A percentile compares a stretch with the other conserved stretches of the same genome.
phyloP scores from a whole-genome alignment of 2,888 invertebrate genomes.

The Tenthredo livida region DNA sequence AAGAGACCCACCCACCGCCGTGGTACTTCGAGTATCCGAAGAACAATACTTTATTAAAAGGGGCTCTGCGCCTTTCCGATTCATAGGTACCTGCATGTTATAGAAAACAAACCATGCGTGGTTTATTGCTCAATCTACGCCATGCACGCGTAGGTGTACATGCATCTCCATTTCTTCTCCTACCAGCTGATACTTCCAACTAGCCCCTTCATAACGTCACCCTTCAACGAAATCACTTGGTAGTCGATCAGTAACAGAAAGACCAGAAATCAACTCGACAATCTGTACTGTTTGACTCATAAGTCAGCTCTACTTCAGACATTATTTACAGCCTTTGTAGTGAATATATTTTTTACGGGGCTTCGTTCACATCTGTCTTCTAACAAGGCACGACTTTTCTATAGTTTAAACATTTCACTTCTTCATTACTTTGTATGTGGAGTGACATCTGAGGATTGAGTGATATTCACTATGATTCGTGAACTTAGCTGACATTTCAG shows the following conservation, averaged over 20 bases:
- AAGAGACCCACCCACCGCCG: slow-evolving; percentile 31
- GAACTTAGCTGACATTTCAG: background rate
- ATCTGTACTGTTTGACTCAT: background rate
- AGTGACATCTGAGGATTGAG: background rate
- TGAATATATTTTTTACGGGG: background rate
- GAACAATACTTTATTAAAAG: slow-evolving; percentile 62
- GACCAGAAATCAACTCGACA: slow-evolving; percentile 10
- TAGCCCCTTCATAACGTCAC: background rate
- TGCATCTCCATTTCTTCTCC: slow-evolving; percentile 8
- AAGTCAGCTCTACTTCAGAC: background rate
- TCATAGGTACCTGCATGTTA: slow-evolving; percentile 12
- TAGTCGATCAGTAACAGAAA: slow-evolving; percentile 20
- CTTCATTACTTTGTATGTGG: background rate
- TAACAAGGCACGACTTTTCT: background rate
- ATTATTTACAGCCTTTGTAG: background rate
- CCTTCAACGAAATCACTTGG: background rate
- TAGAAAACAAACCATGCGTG: slow-evolving; percentile 50
- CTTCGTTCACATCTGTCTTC: background rate
- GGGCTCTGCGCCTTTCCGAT: background rate
- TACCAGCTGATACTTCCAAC: background rate
- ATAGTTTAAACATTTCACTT: background rate
- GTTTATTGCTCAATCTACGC: slow-evolving; percentile 40
- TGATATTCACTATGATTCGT: background rate
- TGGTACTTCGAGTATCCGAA: slow-evolving; percentile 46
- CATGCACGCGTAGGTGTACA: background rate